phyloP scores from a whole-genome alignment of 2,888 invertebrate genomes.

The Cosmopolites sordidus region DNA sequence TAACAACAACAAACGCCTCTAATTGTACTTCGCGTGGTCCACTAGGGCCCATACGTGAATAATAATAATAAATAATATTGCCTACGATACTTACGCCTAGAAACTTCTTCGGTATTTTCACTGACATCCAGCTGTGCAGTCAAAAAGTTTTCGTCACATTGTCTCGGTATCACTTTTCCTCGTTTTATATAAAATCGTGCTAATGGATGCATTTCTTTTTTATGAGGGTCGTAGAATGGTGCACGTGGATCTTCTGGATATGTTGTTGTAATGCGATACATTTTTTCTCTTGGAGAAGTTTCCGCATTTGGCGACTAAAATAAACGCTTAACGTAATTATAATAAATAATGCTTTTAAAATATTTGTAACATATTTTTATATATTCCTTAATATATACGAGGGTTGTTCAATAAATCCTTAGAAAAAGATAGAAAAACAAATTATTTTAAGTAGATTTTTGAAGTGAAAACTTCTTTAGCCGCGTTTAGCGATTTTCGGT shows the following conservation, averaged over 20 bases:
- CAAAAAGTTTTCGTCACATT: slow-evolving; percentile 65
- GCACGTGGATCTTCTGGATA: slow-evolving; percentile 88
- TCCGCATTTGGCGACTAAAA: slow-evolving; percentile 74
- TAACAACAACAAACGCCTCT: too few species aligned
- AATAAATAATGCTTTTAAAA: too few species aligned
- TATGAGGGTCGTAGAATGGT: slow-evolving; percentile 81
- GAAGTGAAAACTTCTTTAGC: too few species aligned
- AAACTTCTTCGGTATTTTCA: slow-evolving; percentile 65
- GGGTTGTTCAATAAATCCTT: too few species aligned
- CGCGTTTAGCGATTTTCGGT: too few species aligned
- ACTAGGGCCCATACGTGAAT: too few species aligned
- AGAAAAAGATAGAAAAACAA: too few species aligned
- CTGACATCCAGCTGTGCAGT: slow-evolving; percentile 59
- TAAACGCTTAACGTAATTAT: too few species aligned
- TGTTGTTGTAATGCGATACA: slow-evolving; percentile 83
- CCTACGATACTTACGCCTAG: slow-evolving; percentile 56
- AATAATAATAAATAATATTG: not conserved
- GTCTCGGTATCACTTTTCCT: slow-evolving; percentile 67
- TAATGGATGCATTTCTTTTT: slow-evolving; percentile 71
- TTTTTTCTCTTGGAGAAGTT: slow-evolving; percentile 74
- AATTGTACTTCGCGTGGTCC: too few species aligned
- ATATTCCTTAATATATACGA: not conserved
- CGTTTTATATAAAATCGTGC: slow-evolving; percentile 76
- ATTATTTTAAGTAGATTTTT: too few species aligned
- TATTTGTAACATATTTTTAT: too few species aligned